These are phyloP conservation scores for Atopsyche davidsoni DNA, from an alignment of 1,140 invertebrate genomes.

Conservation along the genomic window DNA sequence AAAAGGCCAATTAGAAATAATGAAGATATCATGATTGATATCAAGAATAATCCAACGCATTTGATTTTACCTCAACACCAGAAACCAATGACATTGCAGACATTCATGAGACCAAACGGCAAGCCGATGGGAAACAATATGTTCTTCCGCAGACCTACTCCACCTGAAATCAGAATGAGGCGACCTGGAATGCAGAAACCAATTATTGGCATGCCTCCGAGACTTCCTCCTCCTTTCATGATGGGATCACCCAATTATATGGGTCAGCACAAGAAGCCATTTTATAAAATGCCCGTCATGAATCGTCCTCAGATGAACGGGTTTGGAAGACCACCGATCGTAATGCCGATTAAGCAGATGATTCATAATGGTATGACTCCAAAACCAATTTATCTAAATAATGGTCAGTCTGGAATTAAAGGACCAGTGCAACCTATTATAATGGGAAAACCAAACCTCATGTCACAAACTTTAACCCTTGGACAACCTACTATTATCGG, in stretches of 20 bases:
- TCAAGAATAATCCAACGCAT: conserved; percentile 36
- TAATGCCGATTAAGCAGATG: conserved; percentile 39
- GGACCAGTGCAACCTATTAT: conserved; percentile 30
- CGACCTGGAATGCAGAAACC: conserved; percentile 36
- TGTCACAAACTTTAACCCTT: conserved; percentile 41
- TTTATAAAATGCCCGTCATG: conserved; percentile 34
- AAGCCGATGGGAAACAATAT: conserved; percentile 35
- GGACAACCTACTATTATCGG: conserved; percentile 44
- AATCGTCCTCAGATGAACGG: conserved; percentile 34
- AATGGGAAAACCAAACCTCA: conserved; percentile 35
- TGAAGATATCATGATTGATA: conserved; percentile 40
- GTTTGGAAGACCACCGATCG: conserved; percentile 34
- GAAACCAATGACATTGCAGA: conserved; percentile 44
- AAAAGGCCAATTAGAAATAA: conserved; percentile 15
- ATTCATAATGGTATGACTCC: conserved; percentile 30
- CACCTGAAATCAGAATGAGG: conserved; percentile 43
- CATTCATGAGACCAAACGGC: conserved; percentile 40
- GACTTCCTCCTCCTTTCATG: conserved; percentile 36
- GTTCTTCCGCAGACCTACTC: conserved; percentile 38
- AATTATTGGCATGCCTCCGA: conserved; percentile 34
- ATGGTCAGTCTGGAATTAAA: conserved; percentile 17
- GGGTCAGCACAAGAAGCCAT: conserved; percentile 36
- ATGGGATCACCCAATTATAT: conserved; percentile 36
- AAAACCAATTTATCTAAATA: conserved; percentile 34
- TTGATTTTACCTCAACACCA: conserved; percentile 38